Percentiles rank a stretch among this genome's conserved stretches.
Evolutionary conservation across 2,113 vertebrate genomes (phyloP).

Genomic region (Neofelis nebulosa): DNA sequence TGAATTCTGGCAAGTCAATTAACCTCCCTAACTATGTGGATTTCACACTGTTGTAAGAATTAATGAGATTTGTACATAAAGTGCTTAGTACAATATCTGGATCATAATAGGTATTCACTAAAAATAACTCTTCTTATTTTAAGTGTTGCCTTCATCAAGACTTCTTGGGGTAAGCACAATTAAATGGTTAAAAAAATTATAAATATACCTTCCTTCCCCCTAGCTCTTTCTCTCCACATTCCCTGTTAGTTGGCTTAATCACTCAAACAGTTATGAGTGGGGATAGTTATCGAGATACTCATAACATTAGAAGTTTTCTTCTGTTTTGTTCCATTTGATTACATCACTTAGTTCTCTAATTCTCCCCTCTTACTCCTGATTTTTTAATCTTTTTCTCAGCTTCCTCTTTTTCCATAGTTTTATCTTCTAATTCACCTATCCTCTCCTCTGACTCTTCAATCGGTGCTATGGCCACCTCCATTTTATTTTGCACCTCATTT

Average conservation of each 20-base stretch:
- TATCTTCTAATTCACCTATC: too few species aligned
- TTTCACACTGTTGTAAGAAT: neutral
- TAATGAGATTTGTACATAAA: neutral
- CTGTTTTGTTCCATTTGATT: too few species aligned
- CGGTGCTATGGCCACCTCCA: too few species aligned
- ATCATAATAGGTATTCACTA: neutral
- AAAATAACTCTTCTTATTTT: neutral
- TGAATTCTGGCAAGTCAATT: neutral
- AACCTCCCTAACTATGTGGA: neutral
- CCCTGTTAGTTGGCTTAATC: neutral
- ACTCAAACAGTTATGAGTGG: neutral
- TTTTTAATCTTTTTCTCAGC: too few species aligned
- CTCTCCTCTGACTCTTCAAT: too few species aligned
- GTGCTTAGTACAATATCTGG: neutral
- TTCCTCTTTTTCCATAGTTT: too few species aligned
- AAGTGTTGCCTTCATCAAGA: neutral
- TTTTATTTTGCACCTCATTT: too few species aligned
- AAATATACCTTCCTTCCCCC: neutral
- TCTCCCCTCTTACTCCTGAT: too few species aligned
- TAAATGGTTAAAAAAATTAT: neutral
- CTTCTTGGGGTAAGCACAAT: neutral
- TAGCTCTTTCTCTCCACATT: neutral
- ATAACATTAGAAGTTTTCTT: neutral
- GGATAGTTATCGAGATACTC: neutral
- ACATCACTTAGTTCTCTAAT: too few species aligned